A percentile compares a stretch with the other conserved stretches of the same genome.
phyloP scores from a whole-genome alignment of 2,797 vertebrate genomes.

The Cynodonichthys magdalenae region DNA sequence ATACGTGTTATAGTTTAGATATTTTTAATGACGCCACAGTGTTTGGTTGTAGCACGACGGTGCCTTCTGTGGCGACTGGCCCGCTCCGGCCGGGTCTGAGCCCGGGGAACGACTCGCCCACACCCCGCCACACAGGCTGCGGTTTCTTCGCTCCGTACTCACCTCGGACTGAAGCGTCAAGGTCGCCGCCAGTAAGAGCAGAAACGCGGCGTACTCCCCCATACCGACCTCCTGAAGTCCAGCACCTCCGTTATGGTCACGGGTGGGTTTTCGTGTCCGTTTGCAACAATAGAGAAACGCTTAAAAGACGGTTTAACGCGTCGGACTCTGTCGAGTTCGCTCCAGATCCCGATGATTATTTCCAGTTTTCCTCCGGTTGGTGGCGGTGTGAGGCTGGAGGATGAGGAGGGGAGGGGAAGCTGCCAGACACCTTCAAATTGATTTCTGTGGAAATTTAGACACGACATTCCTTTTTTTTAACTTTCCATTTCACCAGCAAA shows the following conservation, averaged over 20 bases:
- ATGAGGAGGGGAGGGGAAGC: conserved; percentile 37
- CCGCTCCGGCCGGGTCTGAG: neutral
- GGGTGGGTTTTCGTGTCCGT: neutral
- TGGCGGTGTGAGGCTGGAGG: conserved; percentile 33
- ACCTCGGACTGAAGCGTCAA: conserved; percentile 83
- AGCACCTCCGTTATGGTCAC: conserved; percentile 41
- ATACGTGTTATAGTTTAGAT: neutral
- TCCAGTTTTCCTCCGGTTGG: conserved; percentile 24
- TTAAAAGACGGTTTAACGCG: neutral
- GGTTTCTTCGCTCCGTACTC: conserved; percentile 51
- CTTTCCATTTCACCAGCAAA: no score
- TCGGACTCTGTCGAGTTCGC: conserved; percentile 5
- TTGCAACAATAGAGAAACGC: neutral
- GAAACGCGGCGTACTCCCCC: conserved; percentile 71
- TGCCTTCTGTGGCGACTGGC: neutral
- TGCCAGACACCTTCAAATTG: neutral
- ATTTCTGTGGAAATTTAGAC: no score
- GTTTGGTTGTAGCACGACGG: neutral
- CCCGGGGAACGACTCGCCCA: neutral
- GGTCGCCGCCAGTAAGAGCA: conserved; percentile 79
- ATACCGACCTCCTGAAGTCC: conserved; percentile 67
- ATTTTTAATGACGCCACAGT: neutral
- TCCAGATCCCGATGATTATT: conserved; percentile 9
- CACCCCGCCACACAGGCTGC: conserved; percentile 11
- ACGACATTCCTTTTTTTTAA: no score